phyloP scores from a whole-genome alignment of 1,140 invertebrate genomes.

The Eupeodes corollae region DNA sequence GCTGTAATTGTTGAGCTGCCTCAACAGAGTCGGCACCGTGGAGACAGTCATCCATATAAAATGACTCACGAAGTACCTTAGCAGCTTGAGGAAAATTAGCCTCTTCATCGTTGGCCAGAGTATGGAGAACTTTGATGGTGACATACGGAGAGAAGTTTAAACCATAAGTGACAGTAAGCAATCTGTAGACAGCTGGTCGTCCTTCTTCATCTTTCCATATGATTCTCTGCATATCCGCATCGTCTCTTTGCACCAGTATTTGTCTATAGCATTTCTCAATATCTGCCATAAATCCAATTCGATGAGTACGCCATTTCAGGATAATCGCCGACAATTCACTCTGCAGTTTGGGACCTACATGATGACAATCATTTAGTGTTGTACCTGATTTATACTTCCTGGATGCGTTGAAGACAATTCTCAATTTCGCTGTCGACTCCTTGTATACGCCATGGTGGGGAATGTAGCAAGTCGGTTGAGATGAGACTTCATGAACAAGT shows the following conservation, averaged over 20 bases:
- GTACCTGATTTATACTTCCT: conserved; percentile 8
- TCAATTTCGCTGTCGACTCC: conserved; percentile 21
- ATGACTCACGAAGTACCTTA: neutral
- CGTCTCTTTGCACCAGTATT: neutral
- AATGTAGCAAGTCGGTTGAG: conserved; percentile 14
- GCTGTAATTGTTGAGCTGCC: too few relatives aligned
- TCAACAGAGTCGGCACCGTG: neutral
- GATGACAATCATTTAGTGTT: conserved; percentile 26
- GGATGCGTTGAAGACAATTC: conserved; percentile 30
- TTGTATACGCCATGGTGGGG: conserved; percentile 34
- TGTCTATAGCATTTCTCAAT: conserved; percentile 26
- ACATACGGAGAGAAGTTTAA: conserved; percentile 11
- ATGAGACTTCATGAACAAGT: neutral
- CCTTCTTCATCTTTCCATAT: neutral
- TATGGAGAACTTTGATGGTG: too few relatives aligned
- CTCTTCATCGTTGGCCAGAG: too few relatives aligned
- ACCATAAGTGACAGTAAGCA: conserved; percentile 25
- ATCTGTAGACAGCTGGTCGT: neutral
- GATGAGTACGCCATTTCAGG: conserved; percentile 20
- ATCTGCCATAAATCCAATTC: conserved; percentile 17
- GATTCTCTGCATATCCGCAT: neutral
- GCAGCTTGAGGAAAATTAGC: neutral
- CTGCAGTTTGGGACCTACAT: conserved; percentile 21
- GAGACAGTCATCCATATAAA: conserved; percentile 1
- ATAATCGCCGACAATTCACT: conserved; percentile 28